Base-by-base conservation (phyloP, 2,797 vertebrate species). In the Acrossocheilus wenchowensis region DNA sequence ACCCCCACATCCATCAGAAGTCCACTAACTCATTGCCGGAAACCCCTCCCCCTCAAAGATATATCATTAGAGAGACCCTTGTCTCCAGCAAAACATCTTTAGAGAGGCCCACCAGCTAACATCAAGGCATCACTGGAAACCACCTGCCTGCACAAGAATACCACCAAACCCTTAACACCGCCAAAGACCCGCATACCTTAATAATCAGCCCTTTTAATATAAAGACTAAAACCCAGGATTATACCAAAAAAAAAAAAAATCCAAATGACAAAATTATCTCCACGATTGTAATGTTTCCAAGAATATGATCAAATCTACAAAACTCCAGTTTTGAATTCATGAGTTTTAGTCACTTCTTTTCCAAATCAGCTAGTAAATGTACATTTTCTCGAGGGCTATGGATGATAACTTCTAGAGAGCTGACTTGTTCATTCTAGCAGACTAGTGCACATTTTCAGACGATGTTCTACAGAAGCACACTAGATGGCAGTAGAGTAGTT, bases 401-500 rank as follows among this genome's bases (percentile, higher is more conserved):
- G 15, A 34, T 36, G 11, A 71, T 8, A 9, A 6, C 6, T 1
- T 50, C 72, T 17, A 34, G 7, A 52, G 73, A 75, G 14, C 36
- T 5, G 26, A 17, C 10, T 23, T 39, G 12, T 41, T 78, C 23
- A n/a, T 14, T n/a, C 6, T 8, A 57, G 34, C 2, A 36, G 26
- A 11, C 26, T 52, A 75, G n/a, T 15, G 19, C 19, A 50, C 14
- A 30, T 2, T 54, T 64, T 66, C 5, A 68, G 4, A 78, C 10
- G 26, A 12, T 3, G 23, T 80, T 85, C 68, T 19, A n/a, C 52
- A 62, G 21, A 80, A 9, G 7, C 26, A 88, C 92, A 85, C 68
- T 45, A 87, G 92, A 86, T 89, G 91, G 21, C 91, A 92, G 89
- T 90, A 87, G 85, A 90, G 87, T 50, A 84, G 87, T 79, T 81